Base-by-base conservation (phyloP, 92 coral and sea anemone genomes). In the Zoanthus sociatus region DNA sequence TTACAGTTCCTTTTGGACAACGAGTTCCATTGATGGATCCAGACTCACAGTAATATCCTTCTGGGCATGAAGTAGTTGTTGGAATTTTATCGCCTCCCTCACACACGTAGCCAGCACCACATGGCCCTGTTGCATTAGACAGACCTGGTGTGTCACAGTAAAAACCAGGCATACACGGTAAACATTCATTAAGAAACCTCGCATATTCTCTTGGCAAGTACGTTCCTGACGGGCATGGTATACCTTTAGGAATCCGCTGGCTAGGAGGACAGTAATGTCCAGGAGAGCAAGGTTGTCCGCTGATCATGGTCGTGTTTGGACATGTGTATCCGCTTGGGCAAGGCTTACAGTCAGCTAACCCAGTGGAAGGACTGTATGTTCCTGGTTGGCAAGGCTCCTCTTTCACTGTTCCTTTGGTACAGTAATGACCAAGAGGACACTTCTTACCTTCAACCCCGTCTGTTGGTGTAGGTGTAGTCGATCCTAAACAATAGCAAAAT, bases 241-340 rank as follows among this genome's bases (percentile, higher is more conserved):
- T 83, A 4, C 98, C 99, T 17, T 86, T 78, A 9, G 89, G 91
- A 26, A 87, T 20, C 18, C 78, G 64, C 9, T 87, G 89, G 16
- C 95, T 87, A 20, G 88, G 90, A 17, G 96, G 92, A 33, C 99
- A 97, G 84, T 93, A 97, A 84, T 92, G 99, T 6, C 99, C 99
- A 16, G 89, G 44, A 4, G 99, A 92, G 21, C 99, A 97, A 48
- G 98, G 93, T 7, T 72, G 71, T 3, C 94, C 92, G 3, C 86
- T 44, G 30, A 93, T 88, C 32, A 90, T 91, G 21, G 98, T 82
- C 3, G 96, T 90, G 76, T 95, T 97, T 17, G 99, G 95, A 81
- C 99, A 97, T 9, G 96, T 97, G 76, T 84, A 92, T 48, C 97
- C 96, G 33, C 73, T 30, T 16, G 90, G 95, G 77, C 99, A 97